These are phyloP conservation scores for Cremastobaeus sp. DNA, from an alignment of 2,888 invertebrate genomes.

Conservation along the genomic window DNA sequence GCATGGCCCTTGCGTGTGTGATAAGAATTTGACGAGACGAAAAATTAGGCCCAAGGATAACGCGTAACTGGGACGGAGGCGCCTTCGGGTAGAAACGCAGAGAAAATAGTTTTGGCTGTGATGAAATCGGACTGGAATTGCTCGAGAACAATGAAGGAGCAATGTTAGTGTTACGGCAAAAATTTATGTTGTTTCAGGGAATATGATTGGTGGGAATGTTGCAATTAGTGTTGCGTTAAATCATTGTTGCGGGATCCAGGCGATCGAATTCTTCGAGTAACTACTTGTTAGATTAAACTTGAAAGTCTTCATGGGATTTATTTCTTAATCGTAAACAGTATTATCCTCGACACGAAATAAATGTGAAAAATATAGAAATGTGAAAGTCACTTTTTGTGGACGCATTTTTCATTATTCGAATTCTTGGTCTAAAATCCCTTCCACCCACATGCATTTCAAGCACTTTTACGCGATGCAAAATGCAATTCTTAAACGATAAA, in stretches of 20 bases:
- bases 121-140: slow-evolving; percentile 28
- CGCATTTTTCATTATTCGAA: no score
- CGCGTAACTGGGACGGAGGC: slow-evolving; percentile 44
- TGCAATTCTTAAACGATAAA: slow-evolving; percentile 47
- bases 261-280: slow-evolving; percentile 10
- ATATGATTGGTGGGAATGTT: slow-evolving; percentile 45
- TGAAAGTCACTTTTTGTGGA: no score
- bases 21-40: slow-evolving; percentile 44
- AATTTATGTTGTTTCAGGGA: slow-evolving; percentile 34
- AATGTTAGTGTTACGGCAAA: slow-evolving; percentile 42
- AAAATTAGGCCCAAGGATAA: slow-evolving; percentile 45
- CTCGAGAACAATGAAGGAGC: slow-evolving; percentile 40
- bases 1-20: slow-evolving; percentile 38
- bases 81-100: slow-evolving; percentile 37
- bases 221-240: slow-evolving; percentile 42
- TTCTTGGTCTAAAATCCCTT: no score
- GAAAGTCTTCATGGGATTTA: no score
- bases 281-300: not conserved
- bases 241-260: slow-evolving; percentile 16
- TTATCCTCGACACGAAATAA: no score
- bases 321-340: no score
- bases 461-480: slow-evolving; percentile 37
- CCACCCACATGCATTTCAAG: slow-evolving; percentile 3
- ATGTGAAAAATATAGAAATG: no score
- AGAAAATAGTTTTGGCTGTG: slow-evolving; percentile 35